A percentile compares a stretch with the other conserved stretches of the same genome.
phyloP scores from a whole-genome alignment of 1,140 invertebrate genomes.

The Cardiocondyla obscurior region DNA sequence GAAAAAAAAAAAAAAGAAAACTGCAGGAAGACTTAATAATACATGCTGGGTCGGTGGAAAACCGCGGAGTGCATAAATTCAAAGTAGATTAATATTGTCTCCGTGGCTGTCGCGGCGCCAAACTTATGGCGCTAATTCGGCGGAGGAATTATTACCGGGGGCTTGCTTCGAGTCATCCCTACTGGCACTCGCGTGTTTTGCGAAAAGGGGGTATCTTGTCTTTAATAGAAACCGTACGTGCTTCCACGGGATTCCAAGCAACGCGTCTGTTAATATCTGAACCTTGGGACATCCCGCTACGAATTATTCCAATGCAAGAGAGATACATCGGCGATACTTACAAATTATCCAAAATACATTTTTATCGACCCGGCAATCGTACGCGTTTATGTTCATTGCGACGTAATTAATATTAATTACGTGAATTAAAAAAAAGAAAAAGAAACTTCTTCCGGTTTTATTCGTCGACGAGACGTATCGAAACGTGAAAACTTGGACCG shows the following conservation, averaged over 20 bases:
- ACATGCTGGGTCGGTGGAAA: conserved; percentile 61
- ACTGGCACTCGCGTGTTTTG: conserved; percentile 63
- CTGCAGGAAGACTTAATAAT: conserved; percentile 61
- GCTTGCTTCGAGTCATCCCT: conserved; percentile 59
- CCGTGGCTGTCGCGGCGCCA: conserved; percentile 78
- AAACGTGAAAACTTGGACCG: background rate
- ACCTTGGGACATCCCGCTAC: background rate
- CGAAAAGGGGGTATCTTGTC: conserved; percentile 62
- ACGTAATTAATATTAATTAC: too few species aligned
- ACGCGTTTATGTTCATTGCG: background rate
- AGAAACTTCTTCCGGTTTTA: background rate
- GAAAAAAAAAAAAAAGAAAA: too few species aligned
- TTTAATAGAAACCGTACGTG: conserved; percentile 73
- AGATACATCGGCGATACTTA: background rate
- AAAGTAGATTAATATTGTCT: conserved; percentile 83
- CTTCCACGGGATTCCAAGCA: conserved; percentile 44
- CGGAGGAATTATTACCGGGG: conserved; percentile 80
- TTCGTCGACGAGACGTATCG: background rate
- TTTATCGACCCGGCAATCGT: background rate
- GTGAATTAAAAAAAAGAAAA: background rate
- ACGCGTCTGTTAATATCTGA: conserved; percentile 52
- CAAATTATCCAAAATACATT: background rate
- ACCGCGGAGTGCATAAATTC: conserved; percentile 78
- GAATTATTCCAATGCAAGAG: conserved; percentile 1
- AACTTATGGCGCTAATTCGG: conserved; percentile 83